Conservation (phyloP, 2,113 vertebrate genomes). For the Cynopterus brachyotis region DNA sequence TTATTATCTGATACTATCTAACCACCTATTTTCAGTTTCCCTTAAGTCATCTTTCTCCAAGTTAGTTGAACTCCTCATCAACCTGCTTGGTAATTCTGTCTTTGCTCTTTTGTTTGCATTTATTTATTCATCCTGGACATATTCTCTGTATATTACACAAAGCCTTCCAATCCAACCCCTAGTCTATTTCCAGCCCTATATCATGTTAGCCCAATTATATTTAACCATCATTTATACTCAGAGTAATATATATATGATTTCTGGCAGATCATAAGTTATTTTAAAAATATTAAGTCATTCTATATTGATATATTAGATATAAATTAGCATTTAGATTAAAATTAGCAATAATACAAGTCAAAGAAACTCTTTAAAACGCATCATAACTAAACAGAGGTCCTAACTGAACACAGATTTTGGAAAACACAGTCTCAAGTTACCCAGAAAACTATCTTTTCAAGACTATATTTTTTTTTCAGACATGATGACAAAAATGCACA, state of each 20-base stretch:
- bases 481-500: background rate
- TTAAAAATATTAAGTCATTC: background rate
- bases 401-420: background rate
- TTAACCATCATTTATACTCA: background rate
- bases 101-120: background rate
- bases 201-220: background rate
- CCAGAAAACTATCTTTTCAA: background rate
- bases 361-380: background rate
- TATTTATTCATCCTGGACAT: background rate
- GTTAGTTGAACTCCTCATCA: background rate
- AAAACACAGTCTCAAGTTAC: background rate
- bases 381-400: background rate
- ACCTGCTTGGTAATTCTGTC: background rate
- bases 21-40: background rate
- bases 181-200: background rate
- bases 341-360: background rate
- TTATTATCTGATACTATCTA: background rate
- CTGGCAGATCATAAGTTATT: background rate
- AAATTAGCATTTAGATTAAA: background rate
- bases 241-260: background rate
- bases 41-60: background rate
- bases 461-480: background rate
- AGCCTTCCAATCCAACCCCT: background rate
- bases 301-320: background rate
- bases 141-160: background rate